Evolutionary conservation across 2,113 vertebrate genomes (phyloP).

Genomic region (Strix uralensis): DNA sequence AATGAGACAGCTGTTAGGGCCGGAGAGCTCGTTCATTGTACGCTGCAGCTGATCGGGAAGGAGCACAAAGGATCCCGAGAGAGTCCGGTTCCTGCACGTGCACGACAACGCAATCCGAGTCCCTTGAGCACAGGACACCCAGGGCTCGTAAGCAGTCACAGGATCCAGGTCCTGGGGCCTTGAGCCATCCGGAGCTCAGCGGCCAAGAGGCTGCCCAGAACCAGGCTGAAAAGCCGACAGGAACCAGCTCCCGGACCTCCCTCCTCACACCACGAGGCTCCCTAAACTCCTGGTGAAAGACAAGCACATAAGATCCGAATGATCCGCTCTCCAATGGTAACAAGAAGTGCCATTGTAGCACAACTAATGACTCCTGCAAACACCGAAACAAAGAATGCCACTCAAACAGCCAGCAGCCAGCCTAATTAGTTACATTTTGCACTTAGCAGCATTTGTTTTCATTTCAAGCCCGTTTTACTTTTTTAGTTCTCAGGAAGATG

Average conservation of each 20-base stretch:
- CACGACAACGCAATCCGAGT: background rate
- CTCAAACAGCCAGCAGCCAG: background rate
- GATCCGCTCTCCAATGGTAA: rapidly evolving
- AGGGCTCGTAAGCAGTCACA: background rate
- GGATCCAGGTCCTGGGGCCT: background rate
- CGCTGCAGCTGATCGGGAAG: background rate
- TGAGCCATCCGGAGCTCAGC: background rate
- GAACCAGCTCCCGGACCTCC: rapidly evolving
- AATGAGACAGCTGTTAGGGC: background rate
- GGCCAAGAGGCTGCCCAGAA: background rate
- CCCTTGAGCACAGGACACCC: background rate
- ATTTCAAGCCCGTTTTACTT: background rate
- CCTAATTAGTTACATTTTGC: background rate
- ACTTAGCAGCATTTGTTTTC: background rate
- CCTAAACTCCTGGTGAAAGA: background rate
- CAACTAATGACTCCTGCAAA: background rate
- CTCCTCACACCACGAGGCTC: background rate
- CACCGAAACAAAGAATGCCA: background rate
- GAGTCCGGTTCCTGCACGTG: background rate
- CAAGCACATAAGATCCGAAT: rapidly evolving
- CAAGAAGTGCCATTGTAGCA: background rate
- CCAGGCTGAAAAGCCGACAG: background rate
- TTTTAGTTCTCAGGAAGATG: slow-evolving; percentile 1
- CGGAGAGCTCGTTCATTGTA: rapidly evolving
- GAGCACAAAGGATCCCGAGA: slow-evolving; percentile 21